phyloP scores from a whole-genome alignment of 2,113 vertebrate species.

The Solea solea region DNA sequence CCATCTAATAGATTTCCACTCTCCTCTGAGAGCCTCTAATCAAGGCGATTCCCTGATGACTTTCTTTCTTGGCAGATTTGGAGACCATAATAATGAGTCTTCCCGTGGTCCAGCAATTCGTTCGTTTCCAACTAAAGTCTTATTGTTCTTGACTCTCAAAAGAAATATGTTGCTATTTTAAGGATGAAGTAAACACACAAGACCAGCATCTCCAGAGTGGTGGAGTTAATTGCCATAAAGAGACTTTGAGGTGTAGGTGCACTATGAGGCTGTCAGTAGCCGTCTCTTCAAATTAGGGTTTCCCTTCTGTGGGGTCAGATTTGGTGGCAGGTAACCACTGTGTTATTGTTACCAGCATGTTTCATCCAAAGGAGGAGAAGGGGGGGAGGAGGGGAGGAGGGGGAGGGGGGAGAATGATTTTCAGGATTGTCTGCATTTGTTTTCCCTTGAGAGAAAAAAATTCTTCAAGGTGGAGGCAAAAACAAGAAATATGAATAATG shows the following conservation, averaged over 20 bases:
- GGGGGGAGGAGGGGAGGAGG: conserved; percentile 1
- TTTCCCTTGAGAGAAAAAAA: conserved; percentile 66
- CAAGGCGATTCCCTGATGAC: conserved; percentile 47
- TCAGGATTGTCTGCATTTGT: conserved; percentile 57
- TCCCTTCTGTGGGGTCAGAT: conserved; percentile 54
- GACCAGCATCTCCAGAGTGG: conserved; percentile 19
- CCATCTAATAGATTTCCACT: conserved; percentile 61
- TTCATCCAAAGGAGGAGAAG: conserved; percentile 65
- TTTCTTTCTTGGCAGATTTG: conserved; percentile 49
- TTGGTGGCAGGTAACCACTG: conserved; percentile 54
- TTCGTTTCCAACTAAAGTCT: conserved; percentile 41
- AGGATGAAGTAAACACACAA: conserved; percentile 22
- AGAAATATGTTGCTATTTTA: background rate
- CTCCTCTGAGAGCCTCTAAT: conserved; percentile 56
- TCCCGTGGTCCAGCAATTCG: conserved; percentile 41
- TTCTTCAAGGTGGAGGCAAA: conserved; percentile 69
- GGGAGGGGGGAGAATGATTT: conserved; percentile 19
- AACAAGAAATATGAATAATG: conserved; percentile 76
- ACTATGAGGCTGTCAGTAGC: conserved; percentile 46
- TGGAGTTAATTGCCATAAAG: conserved; percentile 54
- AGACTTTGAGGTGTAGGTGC: conserved; percentile 41
- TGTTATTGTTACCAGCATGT: conserved; percentile 52
- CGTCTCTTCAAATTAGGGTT: conserved; percentile 50
- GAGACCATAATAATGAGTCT: conserved; percentile 46
- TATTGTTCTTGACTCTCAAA: conserved; percentile 58